A percentile compares a stretch with the other conserved stretches of the same genome.
Evolutionary conservation across 1,140 invertebrate species (phyloP).

Genomic region (Watersipora subatra): DNA sequence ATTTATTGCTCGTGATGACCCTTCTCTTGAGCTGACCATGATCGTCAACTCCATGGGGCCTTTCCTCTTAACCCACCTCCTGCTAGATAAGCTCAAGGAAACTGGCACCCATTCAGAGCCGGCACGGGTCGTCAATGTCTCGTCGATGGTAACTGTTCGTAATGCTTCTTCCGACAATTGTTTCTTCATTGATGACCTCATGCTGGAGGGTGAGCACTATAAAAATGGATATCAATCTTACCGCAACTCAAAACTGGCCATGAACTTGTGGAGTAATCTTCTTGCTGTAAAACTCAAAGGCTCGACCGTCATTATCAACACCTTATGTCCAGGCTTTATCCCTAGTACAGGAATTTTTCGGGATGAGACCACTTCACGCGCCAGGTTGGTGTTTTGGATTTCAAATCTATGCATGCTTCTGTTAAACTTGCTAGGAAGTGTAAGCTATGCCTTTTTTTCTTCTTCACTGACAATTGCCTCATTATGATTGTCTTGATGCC

Average conservation of each 20-base stretch:
- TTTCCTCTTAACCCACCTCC: constrained; percentile 55
- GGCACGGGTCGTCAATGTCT: constrained; percentile 63
- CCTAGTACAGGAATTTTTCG: no score
- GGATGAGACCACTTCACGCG: no score
- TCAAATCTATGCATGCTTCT: no score
- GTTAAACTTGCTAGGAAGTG: no score
- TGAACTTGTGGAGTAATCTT: constrained; percentile 22
- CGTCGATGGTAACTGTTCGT: constrained; percentile 43
- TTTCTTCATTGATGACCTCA: constrained; percentile 23
- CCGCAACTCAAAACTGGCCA: constrained; percentile 24
- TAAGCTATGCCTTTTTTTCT: no score
- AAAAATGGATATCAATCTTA: constrained; percentile 19
- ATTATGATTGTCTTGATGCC: no score
- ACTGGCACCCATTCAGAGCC: constrained; percentile 46
- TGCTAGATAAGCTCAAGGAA: constrained; percentile 50
- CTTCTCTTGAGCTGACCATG: constrained; percentile 26
- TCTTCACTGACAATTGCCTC: no score
- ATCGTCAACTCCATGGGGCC: constrained; percentile 30
- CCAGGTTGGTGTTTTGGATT: no score
- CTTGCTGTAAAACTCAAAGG: constrained; percentile 20
- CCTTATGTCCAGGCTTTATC: constrained; percentile 25
- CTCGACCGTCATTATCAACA: constrained; percentile 18
- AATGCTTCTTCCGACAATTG: no score
- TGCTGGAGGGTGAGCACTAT: constrained; percentile 17
- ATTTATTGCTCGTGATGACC: constrained; percentile 19